phyloP scores from a whole-genome alignment of 2,113 vertebrate genomes.

The Dolichotis patagonum region DNA sequence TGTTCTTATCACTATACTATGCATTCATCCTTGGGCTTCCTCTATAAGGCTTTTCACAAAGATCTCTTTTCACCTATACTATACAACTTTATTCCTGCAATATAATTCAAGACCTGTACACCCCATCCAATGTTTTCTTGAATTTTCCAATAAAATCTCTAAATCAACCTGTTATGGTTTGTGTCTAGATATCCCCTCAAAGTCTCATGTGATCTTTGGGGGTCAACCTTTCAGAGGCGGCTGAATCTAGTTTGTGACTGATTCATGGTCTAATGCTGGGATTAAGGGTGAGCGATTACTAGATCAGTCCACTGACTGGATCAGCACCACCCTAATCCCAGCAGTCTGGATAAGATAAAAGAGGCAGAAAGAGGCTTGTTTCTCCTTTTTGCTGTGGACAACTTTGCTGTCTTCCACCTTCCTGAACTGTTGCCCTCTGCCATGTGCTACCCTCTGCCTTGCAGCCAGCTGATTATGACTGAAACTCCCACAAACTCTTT shows the following conservation, averaged over 20 bases:
- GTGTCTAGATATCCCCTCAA: background rate
- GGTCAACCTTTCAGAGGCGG: background rate
- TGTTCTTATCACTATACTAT: background rate
- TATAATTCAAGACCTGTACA: background rate
- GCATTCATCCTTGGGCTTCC: background rate
- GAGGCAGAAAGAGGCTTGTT: too few species aligned
- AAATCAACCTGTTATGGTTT: background rate
- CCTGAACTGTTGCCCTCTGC: background rate
- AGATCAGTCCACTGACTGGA: background rate
- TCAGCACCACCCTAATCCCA: background rate
- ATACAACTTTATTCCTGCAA: constrained; percentile 20
- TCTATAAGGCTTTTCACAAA: background rate
- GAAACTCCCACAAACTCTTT: background rate
- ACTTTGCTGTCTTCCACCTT: background rate
- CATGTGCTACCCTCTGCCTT: background rate
- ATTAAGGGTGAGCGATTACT: background rate
- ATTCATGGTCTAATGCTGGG: background rate
- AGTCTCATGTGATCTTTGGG: background rate
- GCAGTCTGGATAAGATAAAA: background rate
- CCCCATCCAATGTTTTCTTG: background rate
- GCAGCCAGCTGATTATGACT: background rate
- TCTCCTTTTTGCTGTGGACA: too few species aligned
- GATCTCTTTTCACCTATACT: background rate
- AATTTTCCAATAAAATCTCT: constrained; percentile 28
- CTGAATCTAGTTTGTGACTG: background rate